Conservation (phyloP, 2,888 invertebrate species). For the Lepidochrysops patricia region DNA sequence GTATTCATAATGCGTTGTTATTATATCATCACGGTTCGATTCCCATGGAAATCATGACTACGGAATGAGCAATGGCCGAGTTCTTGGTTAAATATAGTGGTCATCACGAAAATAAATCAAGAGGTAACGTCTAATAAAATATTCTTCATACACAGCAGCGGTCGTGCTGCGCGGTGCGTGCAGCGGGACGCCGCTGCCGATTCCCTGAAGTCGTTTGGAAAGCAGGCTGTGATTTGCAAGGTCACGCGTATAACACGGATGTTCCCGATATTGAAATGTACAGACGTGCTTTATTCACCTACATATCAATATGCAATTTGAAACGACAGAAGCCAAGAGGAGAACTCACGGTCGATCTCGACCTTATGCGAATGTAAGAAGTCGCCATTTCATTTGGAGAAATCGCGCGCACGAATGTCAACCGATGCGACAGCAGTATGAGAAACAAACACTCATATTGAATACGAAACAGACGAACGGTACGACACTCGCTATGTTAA, state of each 20-base stretch:
- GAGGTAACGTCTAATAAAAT: slow-evolving; percentile 54
- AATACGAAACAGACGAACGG: slow-evolving; percentile 71
- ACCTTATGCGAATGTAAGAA: slow-evolving; percentile 48
- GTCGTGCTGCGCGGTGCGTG: slow-evolving; percentile 63
- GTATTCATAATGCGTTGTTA: slow-evolving; percentile 22
- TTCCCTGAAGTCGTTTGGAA: slow-evolving; percentile 73
- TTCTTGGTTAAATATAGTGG: slow-evolving; percentile 33
- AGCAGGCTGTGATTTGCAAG: slow-evolving; percentile 75
- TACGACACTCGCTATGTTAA: slow-evolving; percentile 70
- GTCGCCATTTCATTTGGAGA: slow-evolving; percentile 47
- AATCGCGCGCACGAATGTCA: slow-evolving; percentile 50
- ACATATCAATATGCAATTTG: slow-evolving; percentile 68
- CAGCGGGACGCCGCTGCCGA: slow-evolving; percentile 57
- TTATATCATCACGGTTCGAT: slow-evolving; percentile 25
- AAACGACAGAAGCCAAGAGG: slow-evolving; percentile 57
- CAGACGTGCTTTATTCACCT: slow-evolving; percentile 74
- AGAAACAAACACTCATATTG: slow-evolving; percentile 74
- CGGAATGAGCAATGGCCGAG: slow-evolving; percentile 42
- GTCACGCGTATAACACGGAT: slow-evolving; percentile 75
- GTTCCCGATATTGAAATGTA: slow-evolving; percentile 75
- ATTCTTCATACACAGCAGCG: slow-evolving; percentile 54
- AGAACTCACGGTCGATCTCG: slow-evolving; percentile 34
- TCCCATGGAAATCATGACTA: slow-evolving; percentile 29
- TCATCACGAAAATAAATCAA: slow-evolving; percentile 52
- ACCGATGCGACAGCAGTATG: slow-evolving; percentile 70